phyloP scores from a whole-genome alignment of 1,140 invertebrate species.

The Helicoverpa zea region DNA sequence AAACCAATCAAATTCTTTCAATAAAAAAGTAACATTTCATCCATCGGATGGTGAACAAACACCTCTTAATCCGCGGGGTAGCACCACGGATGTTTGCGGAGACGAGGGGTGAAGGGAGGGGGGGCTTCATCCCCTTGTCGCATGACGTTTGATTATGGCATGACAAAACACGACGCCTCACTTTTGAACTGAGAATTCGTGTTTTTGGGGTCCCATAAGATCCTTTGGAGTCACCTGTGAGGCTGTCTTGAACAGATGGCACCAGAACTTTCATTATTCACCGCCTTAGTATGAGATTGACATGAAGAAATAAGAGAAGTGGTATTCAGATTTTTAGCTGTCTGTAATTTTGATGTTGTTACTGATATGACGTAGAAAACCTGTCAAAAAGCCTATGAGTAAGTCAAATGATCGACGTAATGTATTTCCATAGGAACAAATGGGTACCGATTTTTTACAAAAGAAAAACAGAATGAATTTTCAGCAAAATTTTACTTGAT shows the following conservation, averaged over 20 bases:
- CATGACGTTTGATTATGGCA: constrained; percentile 70
- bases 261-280: constrained; percentile 20
- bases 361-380: too few relatives aligned
- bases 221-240: constrained; percentile 35
- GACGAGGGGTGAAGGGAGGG: constrained; percentile 32
- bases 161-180: constrained; percentile 65
- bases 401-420: too few relatives aligned
- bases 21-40: constrained; percentile 42
- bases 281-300: neutral
- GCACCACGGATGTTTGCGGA: constrained; percentile 55
- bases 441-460: too few relatives aligned
- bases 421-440: too few relatives aligned
- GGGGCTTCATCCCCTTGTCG: constrained; percentile 49
- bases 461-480: too few relatives aligned
- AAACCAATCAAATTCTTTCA: neutral
- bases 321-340: neutral
- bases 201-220: constrained; percentile 30
- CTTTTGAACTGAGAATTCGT: constrained; percentile 28
- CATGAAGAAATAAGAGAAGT: neutral
- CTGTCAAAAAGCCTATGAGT: too few relatives aligned
- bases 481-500: too few relatives aligned
- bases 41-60: constrained; percentile 34
- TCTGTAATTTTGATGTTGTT: neutral
- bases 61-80: constrained; percentile 59
- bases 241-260: constrained; percentile 29